A percentile compares a stretch with the other conserved stretches of the same genome.
Evolutionary conservation across 2,888 invertebrate species (phyloP).

Genomic region (Halocaridina rubra): DNA sequence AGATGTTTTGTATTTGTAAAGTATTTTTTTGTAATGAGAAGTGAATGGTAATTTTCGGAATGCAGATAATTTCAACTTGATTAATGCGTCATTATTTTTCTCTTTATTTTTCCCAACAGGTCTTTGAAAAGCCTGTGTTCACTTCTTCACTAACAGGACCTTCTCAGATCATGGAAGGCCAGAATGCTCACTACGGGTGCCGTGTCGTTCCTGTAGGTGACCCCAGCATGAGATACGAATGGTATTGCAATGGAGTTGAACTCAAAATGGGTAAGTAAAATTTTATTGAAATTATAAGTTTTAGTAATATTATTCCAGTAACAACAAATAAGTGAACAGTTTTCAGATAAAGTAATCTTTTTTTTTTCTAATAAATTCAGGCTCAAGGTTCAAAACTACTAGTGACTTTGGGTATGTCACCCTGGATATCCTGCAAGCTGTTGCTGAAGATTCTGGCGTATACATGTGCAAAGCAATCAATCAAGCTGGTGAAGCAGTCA

Average conservation of each 20-base stretch:
- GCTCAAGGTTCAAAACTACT: slow-evolving; percentile 88
- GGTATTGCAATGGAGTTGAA: slow-evolving; percentile 95
- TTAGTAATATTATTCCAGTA: no score
- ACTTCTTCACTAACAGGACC: slow-evolving; percentile 86
- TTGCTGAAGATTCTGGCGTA: slow-evolving; percentile 89
- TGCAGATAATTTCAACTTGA: no score
- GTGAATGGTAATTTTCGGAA: no score
- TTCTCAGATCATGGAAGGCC: slow-evolving; percentile 92
- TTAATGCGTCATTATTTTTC: no score
- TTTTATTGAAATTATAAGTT: no score
- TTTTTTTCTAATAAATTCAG: slow-evolving; percentile 66
- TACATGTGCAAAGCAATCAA: slow-evolving; percentile 96
- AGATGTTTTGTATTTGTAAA: no score
- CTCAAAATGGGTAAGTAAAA: slow-evolving; percentile 83
- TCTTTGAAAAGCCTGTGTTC: slow-evolving; percentile 92
- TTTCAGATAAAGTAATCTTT: no score
- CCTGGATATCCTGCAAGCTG: slow-evolving; percentile 88
- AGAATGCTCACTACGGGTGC: slow-evolving; percentile 90
- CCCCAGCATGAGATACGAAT: slow-evolving; percentile 89
- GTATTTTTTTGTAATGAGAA: no score
- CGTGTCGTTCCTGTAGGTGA: slow-evolving; percentile 94
- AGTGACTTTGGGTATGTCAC: slow-evolving; percentile 96
- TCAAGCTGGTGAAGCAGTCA: slow-evolving; percentile 92
- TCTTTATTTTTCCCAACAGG: no score
- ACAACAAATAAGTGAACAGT: no score